A percentile compares a stretch with the other conserved stretches of the same genome.
These are phyloP conservation scores for Gymnoscopelus microlampas DNA, from an alignment of 2,797 vertebrate species.

Conservation along the genomic window DNA sequence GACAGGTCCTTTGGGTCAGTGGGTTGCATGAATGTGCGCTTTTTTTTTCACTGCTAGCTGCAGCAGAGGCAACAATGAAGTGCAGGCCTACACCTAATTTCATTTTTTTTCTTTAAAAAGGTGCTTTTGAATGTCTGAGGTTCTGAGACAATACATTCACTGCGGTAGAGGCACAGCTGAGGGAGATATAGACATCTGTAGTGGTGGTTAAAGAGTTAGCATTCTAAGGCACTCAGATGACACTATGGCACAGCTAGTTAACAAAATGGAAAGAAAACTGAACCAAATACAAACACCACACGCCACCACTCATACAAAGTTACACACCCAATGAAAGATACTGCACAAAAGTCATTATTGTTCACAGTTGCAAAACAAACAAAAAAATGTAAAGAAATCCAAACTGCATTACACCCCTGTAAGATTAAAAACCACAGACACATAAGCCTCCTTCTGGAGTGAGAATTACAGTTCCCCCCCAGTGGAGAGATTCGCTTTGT, in stretches of 20 bases:
- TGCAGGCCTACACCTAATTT: conserved; percentile 32
- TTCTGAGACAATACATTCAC: conserved; percentile 82
- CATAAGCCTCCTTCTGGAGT: conserved; percentile 4
- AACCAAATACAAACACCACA: conserved; percentile 47
- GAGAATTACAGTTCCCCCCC: conserved; percentile 27
- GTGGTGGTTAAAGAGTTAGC: conserved; percentile 74
- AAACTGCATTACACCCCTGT: conserved; percentile 56
- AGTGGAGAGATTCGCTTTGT: conserved; percentile 23
- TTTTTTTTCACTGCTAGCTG: conserved; percentile 54
- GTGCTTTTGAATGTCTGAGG: conserved; percentile 78
- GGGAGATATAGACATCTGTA: conserved; percentile 74
- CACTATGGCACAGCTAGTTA: conserved; percentile 81
- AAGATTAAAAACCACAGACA: conserved; percentile 41
- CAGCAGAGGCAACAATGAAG: conserved; percentile 68
- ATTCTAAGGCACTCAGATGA: conserved; percentile 87
- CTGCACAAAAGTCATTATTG: conserved; percentile 67
- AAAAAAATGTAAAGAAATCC: conserved; percentile 33
- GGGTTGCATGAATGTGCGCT: conserved; percentile 64
- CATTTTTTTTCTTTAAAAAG: conserved; percentile 50
- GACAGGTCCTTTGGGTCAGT: conserved; percentile 73
- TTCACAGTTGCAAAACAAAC: conserved; percentile 76
- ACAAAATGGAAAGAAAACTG: conserved; percentile 9
- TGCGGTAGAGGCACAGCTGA: conserved; percentile 83
- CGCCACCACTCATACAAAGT: conserved; percentile 53
- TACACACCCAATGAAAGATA: conserved; percentile 63